These are phyloP conservation scores for Chalcis sispes DNA, from an alignment of 2,888 invertebrate species.

Conservation along the genomic window DNA sequence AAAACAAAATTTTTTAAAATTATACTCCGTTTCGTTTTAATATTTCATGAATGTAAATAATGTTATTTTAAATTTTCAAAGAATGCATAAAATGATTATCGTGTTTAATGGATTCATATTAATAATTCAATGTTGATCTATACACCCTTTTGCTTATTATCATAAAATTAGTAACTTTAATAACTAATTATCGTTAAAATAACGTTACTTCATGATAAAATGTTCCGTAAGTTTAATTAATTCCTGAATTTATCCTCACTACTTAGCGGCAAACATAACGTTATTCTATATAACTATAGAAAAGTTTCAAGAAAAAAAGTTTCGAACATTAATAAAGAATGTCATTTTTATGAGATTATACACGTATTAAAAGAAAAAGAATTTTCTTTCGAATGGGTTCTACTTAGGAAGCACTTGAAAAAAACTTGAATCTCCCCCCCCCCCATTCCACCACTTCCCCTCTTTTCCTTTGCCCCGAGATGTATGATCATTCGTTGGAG, in stretches of 20 bases:
- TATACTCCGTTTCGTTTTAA: no score
- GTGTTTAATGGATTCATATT: no score
- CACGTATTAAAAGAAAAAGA: slow-evolving; percentile 19
- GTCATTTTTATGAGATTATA: slow-evolving; percentile 46
- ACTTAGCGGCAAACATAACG: slow-evolving; percentile 2
- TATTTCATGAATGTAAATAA: no score
- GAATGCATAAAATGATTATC: no score
- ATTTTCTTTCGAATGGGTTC: slow-evolving; percentile 2
- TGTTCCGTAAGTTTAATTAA: slow-evolving; percentile 29
- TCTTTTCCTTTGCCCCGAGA: background rate
- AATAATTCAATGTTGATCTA: no score
- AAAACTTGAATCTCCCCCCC: slow-evolving; percentile 30
- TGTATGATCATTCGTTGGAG: background rate
- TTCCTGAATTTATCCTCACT: slow-evolving; percentile 8
- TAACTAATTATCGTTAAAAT: no score
- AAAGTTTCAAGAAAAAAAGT: slow-evolving; percentile 22
- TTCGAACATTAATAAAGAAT: slow-evolving; percentile 29
- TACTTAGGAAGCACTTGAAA: slow-evolving; percentile 43
- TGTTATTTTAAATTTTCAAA: no score
- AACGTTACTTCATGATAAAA: no score
- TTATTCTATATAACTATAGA: background rate
- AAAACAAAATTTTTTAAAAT: no score
- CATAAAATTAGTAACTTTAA: no score
- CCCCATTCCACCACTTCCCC: no score
- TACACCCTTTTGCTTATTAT: no score